Base-by-base conservation (phyloP, 1,140 invertebrate genomes). In the Pinna nobilis region DNA sequence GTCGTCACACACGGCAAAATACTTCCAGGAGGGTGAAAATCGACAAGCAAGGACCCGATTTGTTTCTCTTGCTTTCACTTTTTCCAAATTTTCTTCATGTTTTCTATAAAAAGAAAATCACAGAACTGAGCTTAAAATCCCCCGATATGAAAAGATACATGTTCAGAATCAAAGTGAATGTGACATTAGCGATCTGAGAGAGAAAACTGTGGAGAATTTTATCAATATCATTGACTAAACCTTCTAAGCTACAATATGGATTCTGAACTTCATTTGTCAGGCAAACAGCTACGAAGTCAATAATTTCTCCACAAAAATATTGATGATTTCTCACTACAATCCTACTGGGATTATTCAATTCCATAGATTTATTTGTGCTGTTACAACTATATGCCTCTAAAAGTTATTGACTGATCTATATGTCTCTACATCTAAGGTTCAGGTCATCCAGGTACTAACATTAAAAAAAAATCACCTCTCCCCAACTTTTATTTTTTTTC, bases 201-300 rank as follows among this genome's bases (percentile, higher is more conserved):
- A 68, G 60, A 67, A 74, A 74, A 66, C 59, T 37, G 51, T 67
- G 66, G 47, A 63, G 71, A 59, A 57, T 68, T 68, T 59, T 69
- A 75, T 80, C 78, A 77, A 80, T 80, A 80, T 77, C 67, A 80
- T 77, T 77, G 78, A 80, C 78, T 74, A 60, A 67, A 69, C 64
- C 65, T 69, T 61, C 66, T 57, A 71, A 71, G 64, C 65, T 59
- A 64, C 65, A 50, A 59, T 57, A 49, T 69, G 60, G 59, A 73
- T 51, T 65, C 61, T 68, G 70, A 67, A 53, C 66, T 68, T 33
- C 67, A 76, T 73, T 73, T 76, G 70, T 60, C 66, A 61, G 57
- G 64, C 59, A 67, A 75, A 57, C 61, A 68, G 44, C 49, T 51
- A 66, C 23, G 55, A 72, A 75, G 77, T 78, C 77, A 78, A 79